Conservation (phyloP, 2,888 invertebrate species). For the Parasteatoda lunata region DNA sequence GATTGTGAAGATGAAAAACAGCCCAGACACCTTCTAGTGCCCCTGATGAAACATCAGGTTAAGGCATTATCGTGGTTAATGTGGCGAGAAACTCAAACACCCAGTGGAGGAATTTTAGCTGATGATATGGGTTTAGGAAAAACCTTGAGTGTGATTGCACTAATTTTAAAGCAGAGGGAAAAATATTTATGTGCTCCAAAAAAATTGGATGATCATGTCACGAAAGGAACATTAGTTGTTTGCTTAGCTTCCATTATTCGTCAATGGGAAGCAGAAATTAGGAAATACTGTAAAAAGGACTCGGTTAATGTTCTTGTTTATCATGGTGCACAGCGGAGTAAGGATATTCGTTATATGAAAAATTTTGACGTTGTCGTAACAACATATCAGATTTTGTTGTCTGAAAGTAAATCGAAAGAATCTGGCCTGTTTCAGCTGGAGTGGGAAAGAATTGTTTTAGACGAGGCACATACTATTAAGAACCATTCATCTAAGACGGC, state of each 20-base stretch:
- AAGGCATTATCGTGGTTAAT: conserved; percentile 90
- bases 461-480: conserved; percentile 94
- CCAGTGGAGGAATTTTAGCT: conserved; percentile 78
- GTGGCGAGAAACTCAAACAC: conserved; percentile 89
- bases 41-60: conserved; percentile 87
- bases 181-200: neutral
- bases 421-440: conserved; percentile 81
- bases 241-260: conserved; percentile 92
- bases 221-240: conserved; percentile 82
- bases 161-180: conserved; percentile 78
- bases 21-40: conserved; percentile 78
- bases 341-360: conserved; percentile 71
- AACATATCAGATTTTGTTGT: conserved; percentile 83
- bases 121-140: conserved; percentile 90
- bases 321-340: conserved; percentile 87
- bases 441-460: conserved; percentile 91
- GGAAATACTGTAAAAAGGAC: conserved; percentile 79
- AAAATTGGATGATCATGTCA: neutral
- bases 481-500: conserved; percentile 88
- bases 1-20: conserved; percentile 77
- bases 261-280: conserved; percentile 91
- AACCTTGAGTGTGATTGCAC: conserved; percentile 87
- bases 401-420: conserved; percentile 34
- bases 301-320: conserved; percentile 81
- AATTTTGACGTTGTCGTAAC: conserved; percentile 90